Evolutionary conservation across 2,113 vertebrate species (phyloP), one percentile per base, ranked within the genome.

Genomic region (Dasypus novemcinctus): DNA sequence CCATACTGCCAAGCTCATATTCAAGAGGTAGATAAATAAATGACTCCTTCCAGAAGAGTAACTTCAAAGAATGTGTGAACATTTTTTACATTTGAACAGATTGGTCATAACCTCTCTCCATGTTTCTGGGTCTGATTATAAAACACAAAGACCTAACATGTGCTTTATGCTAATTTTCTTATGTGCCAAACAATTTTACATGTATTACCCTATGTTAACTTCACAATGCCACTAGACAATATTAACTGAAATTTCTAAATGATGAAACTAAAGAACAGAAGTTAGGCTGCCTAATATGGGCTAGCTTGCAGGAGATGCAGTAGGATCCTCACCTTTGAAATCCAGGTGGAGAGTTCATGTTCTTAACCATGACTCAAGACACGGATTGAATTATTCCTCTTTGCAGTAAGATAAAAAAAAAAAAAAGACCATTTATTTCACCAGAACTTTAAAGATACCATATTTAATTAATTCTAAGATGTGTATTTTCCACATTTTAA

Each of bases 101-200:
- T 78, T 69, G 81, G 18, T 78, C 23, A 95, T 36, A 69, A 31
- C 25, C 33, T 83, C 57, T 38, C 20, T 85, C 11, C 27, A 82
- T 82, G 88, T 94, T 95, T 90, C 88, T 20, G 20, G 25, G 23
- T 82, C 15, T 92, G 36, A 82, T 46, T 69, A 80, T 92, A 78
- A 92, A 94, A 87, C 52, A 54, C n/a, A 90, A 78, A 74, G 76
- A 75, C 3, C 25, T 31, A 91, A 78, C 18, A 85, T 86, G 83
- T 61, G 3, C 29, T 90, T 87, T 81, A 54, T 2, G 86, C 9
- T 6, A 14, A 59, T 25, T 63, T 93, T 82, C 72, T 80, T 52
- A 61, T 85, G 11, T 76, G 5, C 18, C 68, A 71, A 93, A 79
- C 25, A 96, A 87, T 75, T 87, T 81, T 81, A 64, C 84, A 33